Conservation (phyloP, 2,113 vertebrate species). For the Sinocyclocheilus anshuiensis region DNA sequence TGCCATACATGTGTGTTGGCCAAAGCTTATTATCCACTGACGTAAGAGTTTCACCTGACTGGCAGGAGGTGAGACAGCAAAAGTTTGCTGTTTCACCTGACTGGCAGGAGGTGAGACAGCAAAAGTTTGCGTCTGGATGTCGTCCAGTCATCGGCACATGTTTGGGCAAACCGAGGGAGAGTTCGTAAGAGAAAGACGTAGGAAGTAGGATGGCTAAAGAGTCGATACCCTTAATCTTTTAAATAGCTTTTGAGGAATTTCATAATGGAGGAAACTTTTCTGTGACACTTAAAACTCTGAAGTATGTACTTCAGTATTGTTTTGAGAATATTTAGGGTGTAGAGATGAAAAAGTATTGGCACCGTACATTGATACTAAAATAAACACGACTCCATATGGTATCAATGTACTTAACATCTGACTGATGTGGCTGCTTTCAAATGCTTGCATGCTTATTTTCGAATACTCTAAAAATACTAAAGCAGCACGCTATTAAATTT, state of each 20-base stretch:
- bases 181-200: too few relatives aligned
- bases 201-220: neutral
- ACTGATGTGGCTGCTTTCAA: neutral
- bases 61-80: conserved; percentile 1
- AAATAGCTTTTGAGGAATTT: conserved; percentile 48
- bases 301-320: neutral
- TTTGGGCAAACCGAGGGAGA: neutral
- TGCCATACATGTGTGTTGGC: neutral
- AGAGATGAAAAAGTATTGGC: neutral
- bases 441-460: neutral
- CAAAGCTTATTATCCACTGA: conserved; percentile 17
- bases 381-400: neutral
- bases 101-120: conserved; percentile 9
- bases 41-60: conserved; percentile 22
- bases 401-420: neutral
- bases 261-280: conserved; percentile 47
- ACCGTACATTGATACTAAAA: neutral
- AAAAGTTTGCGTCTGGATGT: neutral
- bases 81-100: conserved; percentile 20
- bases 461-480: neutral
- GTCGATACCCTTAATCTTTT: neutral
- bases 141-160: neutral
- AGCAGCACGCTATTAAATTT: neutral
- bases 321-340: neutral
- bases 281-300: neutral